These are phyloP conservation scores for Lepus oiostolus DNA, from an alignment of 2,797 vertebrate species.

Conservation along the genomic window DNA sequence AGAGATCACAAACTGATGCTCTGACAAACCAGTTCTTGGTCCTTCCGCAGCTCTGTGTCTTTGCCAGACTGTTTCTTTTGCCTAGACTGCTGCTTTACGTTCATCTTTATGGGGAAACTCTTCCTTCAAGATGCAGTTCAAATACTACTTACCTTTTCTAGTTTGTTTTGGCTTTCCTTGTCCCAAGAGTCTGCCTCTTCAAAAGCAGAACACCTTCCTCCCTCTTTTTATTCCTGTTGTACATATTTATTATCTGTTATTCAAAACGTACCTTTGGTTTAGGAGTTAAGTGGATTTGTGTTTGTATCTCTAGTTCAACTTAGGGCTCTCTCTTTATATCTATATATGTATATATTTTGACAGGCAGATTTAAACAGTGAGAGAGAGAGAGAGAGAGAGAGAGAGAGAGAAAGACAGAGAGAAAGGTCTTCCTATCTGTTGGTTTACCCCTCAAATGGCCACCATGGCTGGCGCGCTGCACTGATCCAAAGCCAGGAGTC, in stretches of 20 bases:
- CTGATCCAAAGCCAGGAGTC: too few species aligned
- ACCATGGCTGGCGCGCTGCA: too few species aligned
- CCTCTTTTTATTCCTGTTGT: background rate
- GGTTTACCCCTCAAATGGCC: too few species aligned
- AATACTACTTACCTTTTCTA: background rate
- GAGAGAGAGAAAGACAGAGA: too few species aligned
- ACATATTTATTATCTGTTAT: background rate
- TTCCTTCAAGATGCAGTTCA: background rate
- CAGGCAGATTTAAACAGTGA: too few species aligned
- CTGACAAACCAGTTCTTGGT: background rate
- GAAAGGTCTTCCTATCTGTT: too few species aligned
- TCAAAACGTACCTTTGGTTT: conserved; percentile 25
- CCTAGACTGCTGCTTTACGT: background rate
- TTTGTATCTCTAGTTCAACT: background rate
- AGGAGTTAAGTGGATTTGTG: background rate
- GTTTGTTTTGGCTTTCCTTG: background rate
- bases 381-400: too few species aligned
- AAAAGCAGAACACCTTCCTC: background rate
- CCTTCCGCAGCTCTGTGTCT: background rate
- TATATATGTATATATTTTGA: too few species aligned
- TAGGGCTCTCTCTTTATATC: background rate
- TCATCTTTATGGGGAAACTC: background rate
- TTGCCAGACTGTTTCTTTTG: background rate
- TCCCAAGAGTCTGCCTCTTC: background rate
- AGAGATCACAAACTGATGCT: background rate